Percentiles rank a stretch among this genome's conserved stretches.
These are phyloP conservation scores for Dicycla oo DNA, from an alignment of 2,888 invertebrate species.

Conservation along the genomic window DNA sequence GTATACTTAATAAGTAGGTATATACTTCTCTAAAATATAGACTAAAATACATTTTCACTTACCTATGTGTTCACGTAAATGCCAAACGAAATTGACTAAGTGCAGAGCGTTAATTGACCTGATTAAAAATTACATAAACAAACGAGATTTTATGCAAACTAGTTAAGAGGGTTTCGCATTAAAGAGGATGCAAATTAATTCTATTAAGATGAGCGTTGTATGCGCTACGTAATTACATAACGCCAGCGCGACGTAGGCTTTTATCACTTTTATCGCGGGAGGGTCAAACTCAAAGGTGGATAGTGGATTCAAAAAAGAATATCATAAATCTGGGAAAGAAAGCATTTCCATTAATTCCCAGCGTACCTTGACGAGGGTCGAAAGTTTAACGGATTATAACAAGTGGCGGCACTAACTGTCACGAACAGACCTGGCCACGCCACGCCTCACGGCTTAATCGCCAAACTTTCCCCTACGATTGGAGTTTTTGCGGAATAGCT, in stretches of 20 bases:
- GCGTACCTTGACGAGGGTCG: constrained; percentile 89
- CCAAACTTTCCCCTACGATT: constrained; percentile 89
- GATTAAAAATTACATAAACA: constrained; percentile 66
- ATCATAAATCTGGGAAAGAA: constrained; percentile 83
- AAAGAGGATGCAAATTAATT: constrained; percentile 85
- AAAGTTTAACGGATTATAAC: constrained; percentile 90
- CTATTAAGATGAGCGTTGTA: constrained; percentile 82
- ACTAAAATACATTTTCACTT: not conserved
- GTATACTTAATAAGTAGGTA: not conserved
- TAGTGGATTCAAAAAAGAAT: constrained; percentile 62
- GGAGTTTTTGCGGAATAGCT: constrained; percentile 88
- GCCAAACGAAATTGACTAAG: constrained; percentile 48
- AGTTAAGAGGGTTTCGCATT: constrained; percentile 80
- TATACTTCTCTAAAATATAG: not conserved
- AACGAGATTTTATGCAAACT: constrained; percentile 79
- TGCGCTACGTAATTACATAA: constrained; percentile 80
- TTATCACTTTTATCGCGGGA: constrained; percentile 64
- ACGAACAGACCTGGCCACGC: constrained; percentile 87
- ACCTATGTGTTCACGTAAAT: constrained; percentile 11
- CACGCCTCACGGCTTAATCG: constrained; percentile 90
- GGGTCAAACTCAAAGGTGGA: constrained; percentile 64
- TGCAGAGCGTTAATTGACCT: constrained; percentile 58
- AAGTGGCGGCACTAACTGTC: constrained; percentile 90
- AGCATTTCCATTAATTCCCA: constrained; percentile 86
- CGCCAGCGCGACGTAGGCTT: constrained; percentile 68